Conservation (phyloP, 2,113 vertebrate species). For the Patagioenas fasciata region DNA sequence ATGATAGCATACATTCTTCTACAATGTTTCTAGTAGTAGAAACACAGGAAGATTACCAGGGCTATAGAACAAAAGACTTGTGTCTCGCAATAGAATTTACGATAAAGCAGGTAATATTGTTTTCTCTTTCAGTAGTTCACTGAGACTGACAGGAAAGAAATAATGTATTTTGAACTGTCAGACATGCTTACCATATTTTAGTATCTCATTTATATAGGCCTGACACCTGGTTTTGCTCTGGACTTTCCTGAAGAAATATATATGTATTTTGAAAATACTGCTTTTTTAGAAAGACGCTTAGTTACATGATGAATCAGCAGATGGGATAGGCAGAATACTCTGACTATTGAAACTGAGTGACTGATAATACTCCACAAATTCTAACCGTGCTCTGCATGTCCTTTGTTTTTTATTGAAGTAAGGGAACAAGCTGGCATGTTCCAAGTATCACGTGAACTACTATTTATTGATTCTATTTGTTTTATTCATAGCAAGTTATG, state of each 20-base stretch:
- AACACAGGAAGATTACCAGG: not conserved
- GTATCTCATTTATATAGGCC: not conserved
- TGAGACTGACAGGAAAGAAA: not conserved
- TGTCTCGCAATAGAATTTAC: constrained; percentile 21
- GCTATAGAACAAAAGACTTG: constrained; percentile 14
- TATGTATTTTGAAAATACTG: not conserved
- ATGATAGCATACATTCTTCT: not conserved
- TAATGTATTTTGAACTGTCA: constrained; percentile 21
- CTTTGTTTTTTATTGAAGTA: not conserved
- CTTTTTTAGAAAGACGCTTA: not conserved
- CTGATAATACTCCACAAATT: not conserved
- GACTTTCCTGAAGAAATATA: not conserved
- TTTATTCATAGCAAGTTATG: not conserved
- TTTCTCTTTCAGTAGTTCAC: constrained; percentile 24
- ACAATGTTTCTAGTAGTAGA: not conserved
- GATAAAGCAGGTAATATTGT: constrained; percentile 28
- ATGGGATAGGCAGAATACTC: not conserved
- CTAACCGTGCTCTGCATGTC: not conserved
- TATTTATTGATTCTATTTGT: not conserved
- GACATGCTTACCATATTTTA: not conserved
- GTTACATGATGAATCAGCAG: not conserved
- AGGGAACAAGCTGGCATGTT: not conserved
- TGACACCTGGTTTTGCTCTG: constrained; percentile 18
- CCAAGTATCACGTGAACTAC: not conserved
- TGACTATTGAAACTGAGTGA: not conserved